A percentile compares a stretch with the other conserved stretches of the same genome.
Conservation (phyloP, 2,888 invertebrate genomes). For the Acanthosoma haemorrhoidale region DNA sequence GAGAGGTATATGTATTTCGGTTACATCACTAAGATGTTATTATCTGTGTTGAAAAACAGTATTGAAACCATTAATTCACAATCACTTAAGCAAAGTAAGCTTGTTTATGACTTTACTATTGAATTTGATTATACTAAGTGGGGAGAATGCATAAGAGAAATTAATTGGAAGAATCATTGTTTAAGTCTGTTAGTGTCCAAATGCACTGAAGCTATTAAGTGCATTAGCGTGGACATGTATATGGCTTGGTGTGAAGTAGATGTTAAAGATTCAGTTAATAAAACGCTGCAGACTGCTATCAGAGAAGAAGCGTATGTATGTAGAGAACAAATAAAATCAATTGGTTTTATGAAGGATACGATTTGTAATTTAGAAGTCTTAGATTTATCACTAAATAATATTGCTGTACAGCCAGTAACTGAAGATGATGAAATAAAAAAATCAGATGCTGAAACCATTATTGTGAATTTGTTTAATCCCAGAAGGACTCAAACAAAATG, state of each 20-base stretch:
- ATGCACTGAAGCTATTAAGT: constrained; percentile 27
- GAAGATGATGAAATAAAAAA: constrained; percentile 39
- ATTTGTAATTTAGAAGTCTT: constrained; percentile 26
- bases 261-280: constrained; percentile 29
- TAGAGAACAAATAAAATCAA: constrained; percentile 23
- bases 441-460: constrained; percentile 36
- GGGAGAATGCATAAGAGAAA: constrained; percentile 14
- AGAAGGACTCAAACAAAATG: constrained; percentile 36
- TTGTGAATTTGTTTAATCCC: constrained; percentile 36
- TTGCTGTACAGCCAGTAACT: constrained; percentile 35
- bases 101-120: constrained; percentile 30
- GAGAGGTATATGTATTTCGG: constrained; percentile 33
- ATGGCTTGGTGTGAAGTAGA: constrained; percentile 37
- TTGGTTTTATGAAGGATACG: constrained; percentile 22
- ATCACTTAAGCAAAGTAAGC: background rate
- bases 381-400: constrained; percentile 26
- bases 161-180: constrained; percentile 33
- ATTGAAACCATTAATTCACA: constrained; percentile 22
- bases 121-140: constrained; percentile 33
- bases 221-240: constrained; percentile 35
- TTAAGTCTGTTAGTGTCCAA: constrained; percentile 31
- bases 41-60: constrained; percentile 31
- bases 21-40: constrained; percentile 29
- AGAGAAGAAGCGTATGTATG: constrained; percentile 35
- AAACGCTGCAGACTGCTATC: constrained; percentile 34